These are phyloP conservation scores for Pachycephus smyrnensis DNA, from an alignment of 2,888 invertebrate species.

Conservation along the genomic window DNA sequence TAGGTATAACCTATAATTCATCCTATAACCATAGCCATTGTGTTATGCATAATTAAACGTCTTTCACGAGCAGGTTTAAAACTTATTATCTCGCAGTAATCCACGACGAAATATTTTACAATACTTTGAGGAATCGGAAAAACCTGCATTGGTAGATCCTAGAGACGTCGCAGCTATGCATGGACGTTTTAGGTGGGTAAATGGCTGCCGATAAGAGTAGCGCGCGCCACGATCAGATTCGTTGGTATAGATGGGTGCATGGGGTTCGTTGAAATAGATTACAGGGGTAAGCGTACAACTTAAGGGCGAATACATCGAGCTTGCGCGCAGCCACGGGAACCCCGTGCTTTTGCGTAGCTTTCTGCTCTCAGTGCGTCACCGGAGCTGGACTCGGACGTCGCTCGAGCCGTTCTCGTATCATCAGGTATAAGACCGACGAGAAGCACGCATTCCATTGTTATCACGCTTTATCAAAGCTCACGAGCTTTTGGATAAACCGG, in stretches of 20 bases:
- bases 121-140: background rate
- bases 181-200: background rate
- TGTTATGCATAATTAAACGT: background rate
- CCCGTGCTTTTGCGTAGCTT: slow-evolving; percentile 52
- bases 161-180: background rate
- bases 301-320: slow-evolving; percentile 31
- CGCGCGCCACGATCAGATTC: background rate
- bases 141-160: background rate
- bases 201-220: background rate
- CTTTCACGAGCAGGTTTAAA: background rate
- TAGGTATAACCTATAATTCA: background rate
- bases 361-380: slow-evolving; percentile 37
- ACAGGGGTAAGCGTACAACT: background rate
- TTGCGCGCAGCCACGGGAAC: slow-evolving; percentile 46
- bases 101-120: background rate
- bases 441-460: background rate
- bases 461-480: background rate
- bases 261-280: background rate
- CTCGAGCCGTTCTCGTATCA: background rate
- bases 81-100: background rate
- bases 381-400: slow-evolving; percentile 10
- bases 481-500: background rate
- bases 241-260: background rate
- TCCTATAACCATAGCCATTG: background rate
- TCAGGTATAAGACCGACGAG: background rate